Evolutionary conservation across 2,888 invertebrate genomes (phyloP).

Genomic region (Cheilosia grossa): DNA sequence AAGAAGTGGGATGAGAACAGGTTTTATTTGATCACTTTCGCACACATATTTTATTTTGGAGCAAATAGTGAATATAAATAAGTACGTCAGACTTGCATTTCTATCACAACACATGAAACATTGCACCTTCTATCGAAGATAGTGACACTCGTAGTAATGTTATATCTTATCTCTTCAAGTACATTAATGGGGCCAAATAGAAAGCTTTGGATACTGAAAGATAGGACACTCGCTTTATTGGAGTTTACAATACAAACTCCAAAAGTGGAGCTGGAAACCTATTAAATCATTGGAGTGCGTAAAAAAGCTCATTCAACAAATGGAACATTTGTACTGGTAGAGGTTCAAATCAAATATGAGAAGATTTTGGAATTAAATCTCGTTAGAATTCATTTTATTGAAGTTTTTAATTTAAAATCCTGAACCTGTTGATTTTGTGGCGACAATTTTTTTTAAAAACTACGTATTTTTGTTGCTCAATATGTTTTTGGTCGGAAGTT

Average conservation of each 20-base stretch:
- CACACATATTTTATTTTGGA: slow-evolving; percentile 1
- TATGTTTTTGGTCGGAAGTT: too few relatives aligned
- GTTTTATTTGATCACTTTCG: slow-evolving; percentile 37
- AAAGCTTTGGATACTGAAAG: neutral
- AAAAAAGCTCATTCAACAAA: neutral
- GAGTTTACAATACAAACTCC: neutral
- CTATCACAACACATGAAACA: slow-evolving; percentile 1
- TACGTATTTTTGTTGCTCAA: too few relatives aligned
- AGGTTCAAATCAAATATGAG: too few relatives aligned
- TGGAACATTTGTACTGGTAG: too few relatives aligned
- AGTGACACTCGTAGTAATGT: neutral
- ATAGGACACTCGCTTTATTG: neutral
- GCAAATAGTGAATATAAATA: slow-evolving; percentile 2
- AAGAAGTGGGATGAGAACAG: slow-evolving; percentile 63
- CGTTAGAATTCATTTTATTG: too few relatives aligned
- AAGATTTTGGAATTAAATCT: too few relatives aligned
- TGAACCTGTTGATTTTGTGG: too few relatives aligned
- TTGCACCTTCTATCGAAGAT: neutral
- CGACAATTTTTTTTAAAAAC: too few relatives aligned
- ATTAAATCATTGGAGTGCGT: neutral
- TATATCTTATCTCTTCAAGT: neutral
- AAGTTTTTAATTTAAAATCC: too few relatives aligned
- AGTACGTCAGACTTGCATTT: slow-evolving; percentile 4
- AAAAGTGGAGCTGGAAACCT: neutral
- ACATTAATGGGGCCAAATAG: neutral